phyloP scores from a whole-genome alignment of 2,888 invertebrate genomes.

The Microdon myrmicae region DNA sequence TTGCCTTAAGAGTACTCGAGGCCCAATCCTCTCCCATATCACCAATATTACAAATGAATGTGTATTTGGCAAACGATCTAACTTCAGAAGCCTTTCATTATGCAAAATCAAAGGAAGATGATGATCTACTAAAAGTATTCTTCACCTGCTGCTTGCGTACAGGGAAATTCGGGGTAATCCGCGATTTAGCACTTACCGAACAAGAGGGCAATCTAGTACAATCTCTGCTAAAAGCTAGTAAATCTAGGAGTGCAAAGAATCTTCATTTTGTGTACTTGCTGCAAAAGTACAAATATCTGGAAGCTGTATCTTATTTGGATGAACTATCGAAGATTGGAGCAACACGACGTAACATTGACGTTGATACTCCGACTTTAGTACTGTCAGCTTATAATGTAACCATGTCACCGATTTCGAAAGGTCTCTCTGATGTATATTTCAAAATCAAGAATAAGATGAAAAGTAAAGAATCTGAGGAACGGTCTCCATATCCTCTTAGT shows the following conservation, averaged over 20 bases:
- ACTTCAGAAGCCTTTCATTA: slow-evolving; percentile 64
- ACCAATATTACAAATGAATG: slow-evolving; percentile 58
- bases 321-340: slow-evolving; percentile 57
- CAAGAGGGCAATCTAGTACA: slow-evolving; percentile 61
- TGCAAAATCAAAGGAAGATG: slow-evolving; percentile 60
- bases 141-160: slow-evolving; percentile 59
- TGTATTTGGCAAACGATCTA: slow-evolving; percentile 61
- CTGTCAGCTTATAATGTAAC: slow-evolving; percentile 63
- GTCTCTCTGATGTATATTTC: slow-evolving; percentile 61
- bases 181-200: slow-evolving; percentile 60
- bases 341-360: slow-evolving; percentile 26
- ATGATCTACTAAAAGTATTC: slow-evolving; percentile 59
- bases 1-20: slow-evolving; percentile 60
- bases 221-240: slow-evolving; percentile 58
- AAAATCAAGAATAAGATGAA: slow-evolving; percentile 59
- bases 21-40: slow-evolving; percentile 58
- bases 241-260: slow-evolving; percentile 58
- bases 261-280: slow-evolving; percentile 63
- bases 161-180: slow-evolving; percentile 59
- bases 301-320: slow-evolving; percentile 63
- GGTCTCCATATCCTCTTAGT: slow-evolving; percentile 60
- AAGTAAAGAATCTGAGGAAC: slow-evolving; percentile 54
- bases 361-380: slow-evolving; percentile 60
- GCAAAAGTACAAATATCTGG: slow-evolving; percentile 64
- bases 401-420: slow-evolving; percentile 62